phyloP scores from a whole-genome alignment of 2,797 vertebrate species.

The Sebastes trivittatus region DNA sequence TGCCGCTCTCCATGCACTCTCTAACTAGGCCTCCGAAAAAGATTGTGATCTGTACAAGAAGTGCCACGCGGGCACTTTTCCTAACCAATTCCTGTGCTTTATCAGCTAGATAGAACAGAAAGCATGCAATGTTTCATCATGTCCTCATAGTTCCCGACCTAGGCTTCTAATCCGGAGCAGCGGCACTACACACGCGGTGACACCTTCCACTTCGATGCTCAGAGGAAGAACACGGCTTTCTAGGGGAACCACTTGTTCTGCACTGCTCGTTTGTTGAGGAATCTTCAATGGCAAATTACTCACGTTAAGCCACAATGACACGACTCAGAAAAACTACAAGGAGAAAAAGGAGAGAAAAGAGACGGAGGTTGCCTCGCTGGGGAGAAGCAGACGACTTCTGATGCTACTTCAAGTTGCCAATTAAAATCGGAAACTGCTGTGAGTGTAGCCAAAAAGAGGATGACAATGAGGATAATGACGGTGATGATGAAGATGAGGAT shows the following conservation, averaged over 20 bases:
- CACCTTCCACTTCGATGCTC: slow-evolving; percentile 41
- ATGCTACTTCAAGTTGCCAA: slow-evolving; percentile 68
- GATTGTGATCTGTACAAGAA: slow-evolving; percentile 62
- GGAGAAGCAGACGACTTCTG: slow-evolving; percentile 60
- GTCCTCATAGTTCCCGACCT: slow-evolving; percentile 58
- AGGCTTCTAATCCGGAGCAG: slow-evolving; percentile 51
- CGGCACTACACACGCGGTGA: slow-evolving; percentile 34
- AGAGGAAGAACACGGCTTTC: slow-evolving; percentile 48
- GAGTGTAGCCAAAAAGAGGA: slow-evolving; percentile 51
- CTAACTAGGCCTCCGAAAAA: slow-evolving; percentile 54
- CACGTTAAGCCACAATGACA: slow-evolving; percentile 62
- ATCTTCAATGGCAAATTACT: slow-evolving; percentile 70
- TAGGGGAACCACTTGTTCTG: slow-evolving; percentile 60
- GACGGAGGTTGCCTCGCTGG: slow-evolving; percentile 50
- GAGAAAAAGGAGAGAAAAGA: slow-evolving; percentile 3
- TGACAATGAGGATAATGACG: slow-evolving; percentile 54
- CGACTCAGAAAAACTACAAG: slow-evolving; percentile 46
- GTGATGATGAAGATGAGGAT: slow-evolving; percentile 29
- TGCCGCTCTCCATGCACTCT: background rate
- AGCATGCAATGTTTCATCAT: slow-evolving; percentile 59
- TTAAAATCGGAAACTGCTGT: slow-evolving; percentile 65
- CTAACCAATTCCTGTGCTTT: slow-evolving; percentile 53
- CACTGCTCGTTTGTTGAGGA: slow-evolving; percentile 55
- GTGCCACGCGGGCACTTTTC: slow-evolving; percentile 63
- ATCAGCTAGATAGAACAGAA: slow-evolving; percentile 67